phyloP scores from a whole-genome alignment of 2,888 invertebrate species.

The Pterostichus madidus region DNA sequence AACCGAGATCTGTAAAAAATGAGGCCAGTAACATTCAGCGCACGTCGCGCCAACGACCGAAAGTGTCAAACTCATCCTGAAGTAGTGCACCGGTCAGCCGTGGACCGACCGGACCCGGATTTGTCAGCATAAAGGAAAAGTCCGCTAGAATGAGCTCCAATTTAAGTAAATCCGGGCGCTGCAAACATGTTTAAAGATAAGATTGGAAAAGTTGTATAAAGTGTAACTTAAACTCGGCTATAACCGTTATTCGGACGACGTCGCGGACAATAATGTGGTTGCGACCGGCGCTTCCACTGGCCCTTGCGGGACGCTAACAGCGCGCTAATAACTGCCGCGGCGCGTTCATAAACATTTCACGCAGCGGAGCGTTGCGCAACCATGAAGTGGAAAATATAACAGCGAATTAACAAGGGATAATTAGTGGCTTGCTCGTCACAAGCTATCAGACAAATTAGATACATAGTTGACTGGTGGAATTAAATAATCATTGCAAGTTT shows the following conservation, averaged over 20 bases:
- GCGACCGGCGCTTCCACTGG: constrained; percentile 35
- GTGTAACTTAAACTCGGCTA: constrained; percentile 73
- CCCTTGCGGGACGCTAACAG: constrained; percentile 29
- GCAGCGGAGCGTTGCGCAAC: background rate
- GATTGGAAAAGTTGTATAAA: constrained; percentile 80
- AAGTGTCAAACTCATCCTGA: constrained; percentile 70
- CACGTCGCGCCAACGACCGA: constrained; percentile 67
- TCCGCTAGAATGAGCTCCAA: constrained; percentile 74
- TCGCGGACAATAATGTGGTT: constrained; percentile 74
- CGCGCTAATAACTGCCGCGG: constrained; percentile 31
- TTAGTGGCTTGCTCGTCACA: background rate
- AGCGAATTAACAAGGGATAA: constrained; percentile 20
- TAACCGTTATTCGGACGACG: constrained; percentile 75
- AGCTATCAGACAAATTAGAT: constrained; percentile 12
- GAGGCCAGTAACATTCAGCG: constrained; percentile 67
- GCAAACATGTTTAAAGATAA: constrained; percentile 78
- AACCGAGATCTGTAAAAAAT: constrained; percentile 65
- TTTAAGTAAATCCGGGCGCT: constrained; percentile 78
- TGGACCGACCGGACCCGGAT: constrained; percentile 68
- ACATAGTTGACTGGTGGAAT: background rate
- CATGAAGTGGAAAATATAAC: background rate
- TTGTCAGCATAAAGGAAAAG: constrained; percentile 71
- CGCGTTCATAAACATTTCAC: constrained; percentile 35
- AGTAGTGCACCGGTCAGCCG: constrained; percentile 69
- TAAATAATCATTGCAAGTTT: background rate